Conservation (phyloP, 2,113 vertebrate species). For the Daboia siamensis region DNA sequence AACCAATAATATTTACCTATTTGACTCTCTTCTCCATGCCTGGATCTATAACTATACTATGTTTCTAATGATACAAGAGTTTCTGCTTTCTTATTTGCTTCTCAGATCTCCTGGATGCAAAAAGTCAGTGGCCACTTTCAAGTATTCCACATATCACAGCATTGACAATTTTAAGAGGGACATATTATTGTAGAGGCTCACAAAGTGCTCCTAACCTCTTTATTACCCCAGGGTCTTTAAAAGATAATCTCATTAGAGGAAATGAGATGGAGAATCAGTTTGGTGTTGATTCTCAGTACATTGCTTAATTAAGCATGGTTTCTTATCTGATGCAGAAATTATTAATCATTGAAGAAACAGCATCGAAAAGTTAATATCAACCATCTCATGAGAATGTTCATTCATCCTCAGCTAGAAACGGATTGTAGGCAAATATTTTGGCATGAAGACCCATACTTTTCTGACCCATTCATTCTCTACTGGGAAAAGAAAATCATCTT, state of each 20-base stretch:
- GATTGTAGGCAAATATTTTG: background rate
- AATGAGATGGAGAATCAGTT: rapidly evolving
- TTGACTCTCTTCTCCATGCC: background rate
- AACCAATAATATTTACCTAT: background rate
- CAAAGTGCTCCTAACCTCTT: background rate
- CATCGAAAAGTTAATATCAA: background rate
- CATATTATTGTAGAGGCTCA: background rate
- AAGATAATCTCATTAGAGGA: background rate
- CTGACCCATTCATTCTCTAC: background rate
- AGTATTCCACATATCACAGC: background rate
- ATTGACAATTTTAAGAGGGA: background rate
- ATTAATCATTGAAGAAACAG: background rate
- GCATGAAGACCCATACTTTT: background rate
- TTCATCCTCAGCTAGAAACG: background rate
- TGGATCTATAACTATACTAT: background rate
- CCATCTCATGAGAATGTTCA: background rate
- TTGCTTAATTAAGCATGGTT: background rate
- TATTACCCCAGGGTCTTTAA: background rate
- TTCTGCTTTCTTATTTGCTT: slow-evolving; percentile 21
- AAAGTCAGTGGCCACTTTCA: slow-evolving; percentile 6
- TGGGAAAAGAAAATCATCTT: background rate
- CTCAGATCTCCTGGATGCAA: background rate
- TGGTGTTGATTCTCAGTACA: rapidly evolving
- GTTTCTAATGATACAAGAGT: background rate
- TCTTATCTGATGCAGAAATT: background rate